phyloP scores from a whole-genome alignment of 2,797 vertebrate genomes.

The Yasuhikotakia modesta region DNA sequence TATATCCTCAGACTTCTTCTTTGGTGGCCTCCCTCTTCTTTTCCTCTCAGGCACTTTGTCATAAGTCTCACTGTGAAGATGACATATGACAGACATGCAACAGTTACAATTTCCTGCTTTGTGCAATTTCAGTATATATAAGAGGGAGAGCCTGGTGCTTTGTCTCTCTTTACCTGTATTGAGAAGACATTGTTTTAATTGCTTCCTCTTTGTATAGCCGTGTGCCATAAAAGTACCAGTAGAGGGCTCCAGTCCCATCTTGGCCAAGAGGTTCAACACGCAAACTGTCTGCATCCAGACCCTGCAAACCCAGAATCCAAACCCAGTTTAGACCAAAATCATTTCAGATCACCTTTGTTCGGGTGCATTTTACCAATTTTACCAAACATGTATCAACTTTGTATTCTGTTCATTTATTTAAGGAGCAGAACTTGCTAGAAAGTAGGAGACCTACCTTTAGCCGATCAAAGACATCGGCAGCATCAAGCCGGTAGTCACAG shows the following conservation, averaged over 20 bases:
- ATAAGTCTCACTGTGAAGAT: conserved; percentile 63
- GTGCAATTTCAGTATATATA: neutral
- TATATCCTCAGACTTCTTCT: conserved; percentile 85
- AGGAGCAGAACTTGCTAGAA: neutral
- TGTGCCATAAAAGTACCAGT: conserved; percentile 99
- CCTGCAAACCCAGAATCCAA: conserved; percentile 70
- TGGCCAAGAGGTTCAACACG: conserved; percentile 94
- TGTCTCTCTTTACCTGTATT: conserved; percentile 74
- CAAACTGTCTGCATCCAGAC: conserved; percentile 93
- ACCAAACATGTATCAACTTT: neutral
- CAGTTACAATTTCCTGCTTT: neutral
- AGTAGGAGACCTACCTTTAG: conserved; percentile 84
- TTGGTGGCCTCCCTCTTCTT: conserved; percentile 92
- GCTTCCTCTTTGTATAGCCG: conserved; percentile 97
- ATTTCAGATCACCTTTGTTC: neutral
- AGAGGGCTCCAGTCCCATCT: conserved; percentile 91
- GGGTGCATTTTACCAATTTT: neutral
- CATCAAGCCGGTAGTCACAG: conserved; percentile 95
- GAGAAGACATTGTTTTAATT: conserved; percentile 60
- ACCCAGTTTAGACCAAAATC: neutral
- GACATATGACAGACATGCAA: neutral
- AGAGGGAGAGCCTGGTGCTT: neutral
- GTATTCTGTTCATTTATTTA: neutral
- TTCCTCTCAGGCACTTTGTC: conserved; percentile 75
- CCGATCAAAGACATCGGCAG: conserved; percentile 95